Evolutionary conservation across 1,140 invertebrate genomes (phyloP), one percentile per base, ranked within the genome.

Genomic region (Cotesia vestalis): DNA sequence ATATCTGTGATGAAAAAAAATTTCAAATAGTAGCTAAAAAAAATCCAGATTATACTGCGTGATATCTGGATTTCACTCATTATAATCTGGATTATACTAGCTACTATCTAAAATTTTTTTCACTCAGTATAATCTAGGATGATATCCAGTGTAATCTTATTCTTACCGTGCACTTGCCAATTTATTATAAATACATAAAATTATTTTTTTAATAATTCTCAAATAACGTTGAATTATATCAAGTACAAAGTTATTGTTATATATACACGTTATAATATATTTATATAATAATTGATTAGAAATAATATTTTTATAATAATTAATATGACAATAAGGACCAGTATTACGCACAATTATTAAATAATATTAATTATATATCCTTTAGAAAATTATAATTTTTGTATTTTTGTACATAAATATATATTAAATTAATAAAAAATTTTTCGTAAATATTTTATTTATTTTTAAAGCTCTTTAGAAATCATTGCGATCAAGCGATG

Each of bases 331-430:
- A 27, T 27, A 27, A 27, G 27, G 27, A 27, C 55, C 68, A 69
- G 68, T 69, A 69, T 69, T 69, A 69, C 38, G 60, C n/a, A 40
- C 46, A 35, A 20, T 69, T 69, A 69, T 40, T 66, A 69, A 27
- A 2, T 27, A 27, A 27, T 27, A 27, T 27, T 27, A 27, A n/a
- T 59, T 59, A 4, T n/a, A n/a, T 27, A 52, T 27, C 40, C 11
- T 9, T 46, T 46, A 46, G 40, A 55, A 12, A 55, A 55, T 11
- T 27, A 20, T 34, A 27, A 27, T 34, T 60, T 60, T 27, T 60
- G 20, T 60, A 20, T 34, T 60, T 60, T 55, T 55, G 53, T 60
- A 60, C 9, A 60, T 60, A 27, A 4, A 27, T 60, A 27, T 27
- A 27, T 11, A 34, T 60, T 60, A 27, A 60, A 27, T 60, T 27